Evolutionary conservation across 2,797 vertebrate species (phyloP), one percentile per base, ranked within the genome.

Genomic region (Glossophaga mutica): DNA sequence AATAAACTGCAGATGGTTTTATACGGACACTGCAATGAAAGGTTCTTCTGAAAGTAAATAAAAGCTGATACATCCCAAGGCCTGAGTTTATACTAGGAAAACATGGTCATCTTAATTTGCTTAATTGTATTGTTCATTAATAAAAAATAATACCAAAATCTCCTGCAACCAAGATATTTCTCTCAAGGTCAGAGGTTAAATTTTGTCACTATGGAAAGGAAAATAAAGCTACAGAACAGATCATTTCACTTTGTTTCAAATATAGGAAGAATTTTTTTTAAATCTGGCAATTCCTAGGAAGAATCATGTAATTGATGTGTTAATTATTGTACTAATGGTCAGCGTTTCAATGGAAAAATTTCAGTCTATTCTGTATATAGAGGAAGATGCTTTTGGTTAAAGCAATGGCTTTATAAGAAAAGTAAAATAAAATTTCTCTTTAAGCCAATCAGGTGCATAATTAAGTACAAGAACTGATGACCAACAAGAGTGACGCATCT

Each of bases 81-180:
- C 91, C 81, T 96, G 50, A 73, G 79, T 92, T 96, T 91, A 59
- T 57, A 87, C 16, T 73, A 77, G 57, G 89, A 89, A 94, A 97
- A 79, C 22, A 59, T 14, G 16, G 71, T 19, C 73, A 24, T 22
- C 29, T 12, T 87, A 90, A 84, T 84, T 92, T 84, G 34, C 46
- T 96, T 87, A 96, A 92, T 55, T 73, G 14, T 22, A 79, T n/a
- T n/a, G 50, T 39, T 50, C 59, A 52, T 12, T 74, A 95, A 89
- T 68, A 70, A 70, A 78, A 79, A 87, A 34, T 52, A 82, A 62
- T 39, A 83, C 3, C 46, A 18, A 46, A 87, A 91, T 79, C 37
- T 59, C 50, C 70, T 55, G 22, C 37, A 94, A 83, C 15, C 34
- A 24, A 96, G 39, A 77, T 42, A 24, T 50, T 94, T 94, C 62